A percentile compares a stretch with the other conserved stretches of the same genome.
Conservation (phyloP, 2,113 vertebrate genomes). For the Grantiella picta region DNA sequence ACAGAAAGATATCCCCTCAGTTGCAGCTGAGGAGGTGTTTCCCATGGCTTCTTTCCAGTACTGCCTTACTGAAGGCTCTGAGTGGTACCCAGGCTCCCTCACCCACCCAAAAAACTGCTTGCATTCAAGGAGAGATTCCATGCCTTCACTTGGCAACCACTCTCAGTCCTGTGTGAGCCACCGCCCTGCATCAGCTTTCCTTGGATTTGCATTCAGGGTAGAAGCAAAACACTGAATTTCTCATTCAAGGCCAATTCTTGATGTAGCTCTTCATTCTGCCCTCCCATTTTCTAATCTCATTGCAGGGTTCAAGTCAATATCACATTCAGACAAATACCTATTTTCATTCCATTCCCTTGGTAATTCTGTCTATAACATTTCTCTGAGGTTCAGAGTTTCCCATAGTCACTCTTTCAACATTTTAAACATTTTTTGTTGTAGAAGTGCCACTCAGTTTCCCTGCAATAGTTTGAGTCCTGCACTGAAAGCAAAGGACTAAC, state of each 20-base stretch:
- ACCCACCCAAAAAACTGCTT: rapidly evolving
- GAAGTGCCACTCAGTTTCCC: neutral
- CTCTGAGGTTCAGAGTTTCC: neutral
- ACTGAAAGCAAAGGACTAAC: neutral
- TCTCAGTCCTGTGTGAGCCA: neutral
- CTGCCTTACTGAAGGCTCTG: neutral
- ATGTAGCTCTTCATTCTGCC: neutral
- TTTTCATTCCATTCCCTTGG: neutral
- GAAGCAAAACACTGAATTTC: neutral
- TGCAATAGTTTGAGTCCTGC: neutral
- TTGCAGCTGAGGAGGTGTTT: neutral
- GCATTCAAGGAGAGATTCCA: neutral
- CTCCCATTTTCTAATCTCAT: neutral
- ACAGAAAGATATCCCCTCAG: neutral
- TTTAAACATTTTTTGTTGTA: neutral
- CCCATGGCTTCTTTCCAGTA: neutral
- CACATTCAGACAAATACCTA: neutral
- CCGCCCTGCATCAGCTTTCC: rapidly evolving
- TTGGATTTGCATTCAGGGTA: neutral
- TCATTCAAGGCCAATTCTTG: neutral
- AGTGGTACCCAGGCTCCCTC: neutral
- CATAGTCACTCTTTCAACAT: neutral
- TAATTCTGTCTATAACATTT: neutral
- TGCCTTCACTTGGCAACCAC: neutral
- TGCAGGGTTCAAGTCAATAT: neutral